Evolutionary conservation across 2,888 invertebrate genomes (phyloP), one percentile per base, ranked within the genome.

Genomic region (Drosophila nigricruria): DNA sequence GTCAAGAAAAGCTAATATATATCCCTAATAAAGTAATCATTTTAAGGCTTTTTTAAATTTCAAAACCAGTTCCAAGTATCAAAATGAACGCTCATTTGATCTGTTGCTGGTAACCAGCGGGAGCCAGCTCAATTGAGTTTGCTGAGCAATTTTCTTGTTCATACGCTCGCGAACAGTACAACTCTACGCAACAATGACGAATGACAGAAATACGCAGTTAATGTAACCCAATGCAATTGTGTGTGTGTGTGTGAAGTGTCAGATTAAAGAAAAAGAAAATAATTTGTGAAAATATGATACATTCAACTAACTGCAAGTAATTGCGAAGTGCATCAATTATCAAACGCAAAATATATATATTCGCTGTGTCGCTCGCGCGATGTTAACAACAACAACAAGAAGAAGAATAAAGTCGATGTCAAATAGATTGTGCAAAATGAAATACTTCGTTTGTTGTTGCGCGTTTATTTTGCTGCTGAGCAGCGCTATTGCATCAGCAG

Each of bases 401-500:
- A 60, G 45, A 70, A 54, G 14, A 64, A 63, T 36, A 18, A 56
- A 68, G 61, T 47, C 58, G 49, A 43, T 23, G 43, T 54, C 63
- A 63, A 40, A 67, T 18, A 68, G 43, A 81, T 68, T 79, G 73
- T 57, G 78, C 84, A 88, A 81, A 90, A 87, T 87, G 86, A 88
- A 87, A 79, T 72, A 66, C 64, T 82, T 71, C 70, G 71, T 79
- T 65, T 59, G 61, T 68, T 81, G 73, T 81, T 86, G 86, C 78
- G 87, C 74, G 71, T 70, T 86, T 47, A 73, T 88, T 83, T 77
- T 90, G 77, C 56, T 87, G 16, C 63, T 71, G 42, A 56, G 87
- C 81, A 68, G 72, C 52, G 49, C 42, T 68, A 87, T 90, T 87
- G 90, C 86, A 87, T 87, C 86, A 87, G 86, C 89, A 67, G 43